Conservation (phyloP, 2,797 vertebrate species). For the Aulostomus chinensis region DNA sequence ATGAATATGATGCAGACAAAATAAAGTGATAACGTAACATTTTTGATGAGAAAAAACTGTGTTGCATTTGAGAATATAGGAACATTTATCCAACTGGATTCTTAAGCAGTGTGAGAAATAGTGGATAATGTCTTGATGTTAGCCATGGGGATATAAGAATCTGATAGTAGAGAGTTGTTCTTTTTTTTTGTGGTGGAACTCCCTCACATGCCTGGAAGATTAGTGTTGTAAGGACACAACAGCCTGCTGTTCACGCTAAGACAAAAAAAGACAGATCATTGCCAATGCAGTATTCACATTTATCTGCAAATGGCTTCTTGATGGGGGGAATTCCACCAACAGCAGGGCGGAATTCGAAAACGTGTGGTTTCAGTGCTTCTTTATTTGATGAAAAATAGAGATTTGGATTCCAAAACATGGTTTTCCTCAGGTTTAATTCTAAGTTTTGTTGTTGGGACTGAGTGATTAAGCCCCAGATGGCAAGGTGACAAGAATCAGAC, state of each 20-base stretch:
- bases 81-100: conserved; percentile 27
- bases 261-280: conserved; percentile 52
- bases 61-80: conserved; percentile 15
- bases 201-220: conserved; percentile 53
- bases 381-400: too few species aligned
- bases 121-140: conserved; percentile 33
- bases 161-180: conserved; percentile 33
- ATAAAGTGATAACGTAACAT: conserved; percentile 17
- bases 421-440: conserved; percentile 10
- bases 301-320: conserved; percentile 18
- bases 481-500: too few species aligned
- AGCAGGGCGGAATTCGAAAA: too few species aligned
- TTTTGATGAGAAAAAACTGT: conserved; percentile 3
- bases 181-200: conserved; percentile 46
- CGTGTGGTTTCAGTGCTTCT: too few species aligned
- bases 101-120: conserved; percentile 43
- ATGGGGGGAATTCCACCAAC: conserved; percentile 21
- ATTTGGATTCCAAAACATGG: too few species aligned
- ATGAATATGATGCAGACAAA: too few species aligned
- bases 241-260: conserved; percentile 28
- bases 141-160: conserved; percentile 35
- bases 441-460: conserved; percentile 1
- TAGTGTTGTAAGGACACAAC: conserved; percentile 55
- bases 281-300: conserved; percentile 34
- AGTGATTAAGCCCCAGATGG: too few species aligned